phyloP scores from a whole-genome alignment of 2,797 vertebrate genomes.

The Eulemur albifrons region DNA sequence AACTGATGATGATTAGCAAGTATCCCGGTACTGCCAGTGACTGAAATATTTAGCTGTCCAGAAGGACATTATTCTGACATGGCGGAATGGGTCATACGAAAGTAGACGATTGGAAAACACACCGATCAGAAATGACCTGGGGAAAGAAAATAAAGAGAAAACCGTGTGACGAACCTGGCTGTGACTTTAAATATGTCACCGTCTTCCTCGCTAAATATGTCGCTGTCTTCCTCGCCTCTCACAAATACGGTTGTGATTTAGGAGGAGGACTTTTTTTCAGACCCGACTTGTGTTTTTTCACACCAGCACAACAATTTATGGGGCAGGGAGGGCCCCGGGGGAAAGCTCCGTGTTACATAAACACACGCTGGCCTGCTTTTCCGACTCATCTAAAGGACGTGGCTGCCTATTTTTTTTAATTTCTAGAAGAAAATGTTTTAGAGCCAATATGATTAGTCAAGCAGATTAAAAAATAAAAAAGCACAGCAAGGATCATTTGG shows the following conservation, averaged over 20 bases:
- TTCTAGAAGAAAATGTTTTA: conserved; percentile 44
- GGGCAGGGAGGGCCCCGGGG: conserved; percentile 61
- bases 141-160: conserved; percentile 46
- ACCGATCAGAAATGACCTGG: not conserved
- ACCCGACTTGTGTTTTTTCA: conserved; percentile 65
- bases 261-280: conserved; percentile 42
- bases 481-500: conserved; percentile 61
- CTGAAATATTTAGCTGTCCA: not conserved
- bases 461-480: conserved; percentile 62
- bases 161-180: not conserved
- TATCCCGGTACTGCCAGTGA: not conserved
- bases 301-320: conserved; percentile 72
- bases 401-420: not conserved
- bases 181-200: conserved; percentile 34
- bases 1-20: conserved; percentile 14
- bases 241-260: conserved; percentile 71
- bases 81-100: not conserved
- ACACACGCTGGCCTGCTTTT: conserved; percentile 62
- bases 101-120: not conserved
- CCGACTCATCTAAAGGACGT: conserved; percentile 1
- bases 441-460: conserved; percentile 42
- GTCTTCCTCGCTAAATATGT: conserved; percentile 3
- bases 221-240: conserved; percentile 37
- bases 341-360: conserved; percentile 63
- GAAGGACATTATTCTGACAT: not conserved